A percentile compares a stretch with the other conserved stretches of the same genome.
phyloP scores from a whole-genome alignment of 2,888 invertebrate species.

The Eupithecia tripunctaria region DNA sequence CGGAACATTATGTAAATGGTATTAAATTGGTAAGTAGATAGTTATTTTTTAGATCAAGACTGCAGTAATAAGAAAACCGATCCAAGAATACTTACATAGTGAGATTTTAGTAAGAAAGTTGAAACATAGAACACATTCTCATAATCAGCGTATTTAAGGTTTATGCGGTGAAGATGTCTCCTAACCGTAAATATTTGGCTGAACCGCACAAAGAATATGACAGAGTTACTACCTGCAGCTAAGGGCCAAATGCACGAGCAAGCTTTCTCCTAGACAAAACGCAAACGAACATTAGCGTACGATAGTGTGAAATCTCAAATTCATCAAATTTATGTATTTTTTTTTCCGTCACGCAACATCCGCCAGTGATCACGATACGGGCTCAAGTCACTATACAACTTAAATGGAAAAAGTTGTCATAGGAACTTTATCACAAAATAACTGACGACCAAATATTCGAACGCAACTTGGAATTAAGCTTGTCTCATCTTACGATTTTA shows the following conservation, averaged over 20 bases:
- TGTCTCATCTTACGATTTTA: no score
- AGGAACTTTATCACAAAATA: background rate
- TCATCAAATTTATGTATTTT: no score
- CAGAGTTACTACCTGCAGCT: slow-evolving; percentile 32
- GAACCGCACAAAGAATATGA: slow-evolving; percentile 20
- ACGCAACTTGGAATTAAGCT: no score
- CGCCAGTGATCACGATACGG: background rate
- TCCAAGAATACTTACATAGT: background rate
- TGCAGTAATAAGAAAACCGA: background rate
- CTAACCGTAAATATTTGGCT: slow-evolving; percentile 33
- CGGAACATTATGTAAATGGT: background rate
- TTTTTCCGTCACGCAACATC: no score
- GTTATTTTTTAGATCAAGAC: background rate
- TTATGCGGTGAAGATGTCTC: slow-evolving; percentile 26
- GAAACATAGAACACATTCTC: background rate
- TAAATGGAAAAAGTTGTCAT: background rate
- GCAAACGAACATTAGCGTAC: background rate
- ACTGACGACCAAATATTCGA: no score
- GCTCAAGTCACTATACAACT: background rate
- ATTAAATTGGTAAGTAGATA: background rate
- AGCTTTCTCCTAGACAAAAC: slow-evolving; percentile 51
- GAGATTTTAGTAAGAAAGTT: background rate
- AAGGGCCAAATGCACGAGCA: slow-evolving; percentile 60
- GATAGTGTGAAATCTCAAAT: background rate
- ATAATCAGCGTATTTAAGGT: background rate